Base-by-base conservation (phyloP, 2,888 invertebrate species). In the Serripes groenlandicus region DNA sequence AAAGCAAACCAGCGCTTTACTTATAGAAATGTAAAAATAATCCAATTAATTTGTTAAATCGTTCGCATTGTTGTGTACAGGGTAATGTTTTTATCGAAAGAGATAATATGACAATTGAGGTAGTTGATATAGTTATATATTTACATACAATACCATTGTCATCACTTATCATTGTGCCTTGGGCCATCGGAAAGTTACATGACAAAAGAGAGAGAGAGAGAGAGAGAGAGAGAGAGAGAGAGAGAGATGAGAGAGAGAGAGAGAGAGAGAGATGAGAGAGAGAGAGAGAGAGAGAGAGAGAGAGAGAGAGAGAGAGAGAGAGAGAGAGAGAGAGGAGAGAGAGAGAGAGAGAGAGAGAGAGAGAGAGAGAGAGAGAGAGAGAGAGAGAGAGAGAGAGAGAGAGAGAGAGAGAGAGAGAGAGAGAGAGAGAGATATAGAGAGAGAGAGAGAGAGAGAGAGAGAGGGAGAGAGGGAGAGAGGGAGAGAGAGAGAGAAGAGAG, bases 201-300 rank as follows among this genome's bases (percentile, higher is more conserved):
- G 23, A 54, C 9, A 23, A 9, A 5, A 54, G 54, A 54, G 54
- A 54, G 54, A 54, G 54, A 54, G 54, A 54, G 54, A 54, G 54
- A 54, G 54, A 54, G 54, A 54, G 54, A 54, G 54, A 54, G 54
- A 54, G 54, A 54, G 54, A 54, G 54, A 54, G 54, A 54, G 54
- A 15, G 9, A 9, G n/a, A 54, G 54, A n/a, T 15, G 54, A 54
- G 54, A n/a, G 54, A 54, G n/a, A 54, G 54, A n/a, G 54, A 54
- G 54, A 54, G n/a, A 54, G 54, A 56, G 56, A 56, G 23, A 9
- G 5, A 9, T 3, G 23, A 56, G 23, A 56, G 18, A 56, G 56
- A 56, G 3, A 1, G 56, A 56, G 18, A 5, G 56, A 56, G 18
- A n/a, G 56, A 56, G 1, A 56, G 23, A 5, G 56, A 56, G 23